phyloP scores from a whole-genome alignment of 1,140 invertebrate species.

The Diachasma alloeum region DNA sequence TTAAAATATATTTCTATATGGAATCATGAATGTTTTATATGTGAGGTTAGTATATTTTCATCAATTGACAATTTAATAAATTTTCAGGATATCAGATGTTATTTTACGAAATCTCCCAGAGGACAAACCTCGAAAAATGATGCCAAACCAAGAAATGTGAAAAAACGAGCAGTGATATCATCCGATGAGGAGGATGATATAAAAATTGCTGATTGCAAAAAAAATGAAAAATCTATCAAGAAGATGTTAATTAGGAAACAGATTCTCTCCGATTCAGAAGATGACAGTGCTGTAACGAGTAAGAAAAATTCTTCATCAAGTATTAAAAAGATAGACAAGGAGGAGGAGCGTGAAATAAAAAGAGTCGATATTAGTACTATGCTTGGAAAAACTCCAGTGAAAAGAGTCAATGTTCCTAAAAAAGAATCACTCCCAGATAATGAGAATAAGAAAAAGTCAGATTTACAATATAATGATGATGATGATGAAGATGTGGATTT shows the following conservation, averaged over 20 bases:
- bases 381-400: not conserved
- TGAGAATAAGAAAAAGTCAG: not conserved
- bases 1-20: too few relatives aligned
- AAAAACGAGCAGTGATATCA: constrained; percentile 42
- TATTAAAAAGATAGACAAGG: not conserved
- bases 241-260: constrained; percentile 27
- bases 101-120: constrained; percentile 28
- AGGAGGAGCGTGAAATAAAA: constrained; percentile 33
- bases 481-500: constrained; percentile 42
- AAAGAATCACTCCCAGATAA: not conserved
- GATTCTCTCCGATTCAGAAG: not conserved
- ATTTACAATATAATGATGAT: constrained; percentile 33
- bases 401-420: not conserved
- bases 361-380: constrained; percentile 45
- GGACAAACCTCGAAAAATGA: not conserved
- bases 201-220: constrained; percentile 33
- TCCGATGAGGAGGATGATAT: constrained; percentile 42
- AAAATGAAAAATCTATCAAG: not conserved
- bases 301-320: not conserved
- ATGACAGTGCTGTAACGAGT: constrained; percentile 14
- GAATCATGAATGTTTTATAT: too few relatives aligned
- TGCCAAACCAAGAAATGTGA: constrained; percentile 21
- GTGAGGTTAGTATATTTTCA: too few relatives aligned
- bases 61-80: too few relatives aligned
- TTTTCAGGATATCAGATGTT: constrained; percentile 48